phyloP scores from a whole-genome alignment of 1,140 invertebrate species.

The Drosophila sechellia region DNA sequence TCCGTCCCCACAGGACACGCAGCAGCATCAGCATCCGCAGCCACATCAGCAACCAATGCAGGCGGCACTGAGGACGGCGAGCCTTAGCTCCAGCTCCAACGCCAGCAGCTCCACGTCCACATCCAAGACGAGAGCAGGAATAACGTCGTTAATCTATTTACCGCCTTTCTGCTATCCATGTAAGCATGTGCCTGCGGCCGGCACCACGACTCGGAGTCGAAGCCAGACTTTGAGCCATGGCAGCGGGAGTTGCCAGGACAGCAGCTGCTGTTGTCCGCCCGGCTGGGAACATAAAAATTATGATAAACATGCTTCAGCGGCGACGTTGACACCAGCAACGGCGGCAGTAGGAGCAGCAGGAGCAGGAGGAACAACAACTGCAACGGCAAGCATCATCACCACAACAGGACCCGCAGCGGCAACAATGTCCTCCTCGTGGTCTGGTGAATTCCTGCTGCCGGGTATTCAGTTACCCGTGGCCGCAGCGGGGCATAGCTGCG shows the following conservation, averaged over 20 bases:
- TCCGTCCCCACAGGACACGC: slow-evolving; percentile 60
- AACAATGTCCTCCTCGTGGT: slow-evolving; percentile 33
- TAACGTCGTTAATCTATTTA: slow-evolving; percentile 84
- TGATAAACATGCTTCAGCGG: slow-evolving; percentile 76
- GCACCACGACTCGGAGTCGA: slow-evolving; percentile 16
- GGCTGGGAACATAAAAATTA: slow-evolving; percentile 75
- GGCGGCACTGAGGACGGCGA: slow-evolving; percentile 42
- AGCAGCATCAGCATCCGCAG: slow-evolving; percentile 35
- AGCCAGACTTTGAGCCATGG: slow-evolving; percentile 28
- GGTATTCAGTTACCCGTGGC: slow-evolving; percentile 61
- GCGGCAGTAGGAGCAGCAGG: slow-evolving; percentile 1
- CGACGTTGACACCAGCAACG: slow-evolving; percentile 51
- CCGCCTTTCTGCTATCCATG: slow-evolving; percentile 82
- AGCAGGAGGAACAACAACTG: neutral
- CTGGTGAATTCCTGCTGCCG: slow-evolving; percentile 65
- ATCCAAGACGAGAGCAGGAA: slow-evolving; percentile 74
- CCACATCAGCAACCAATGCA: slow-evolving; percentile 44
- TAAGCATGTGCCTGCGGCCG: slow-evolving; percentile 76
- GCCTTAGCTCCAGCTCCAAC: slow-evolving; percentile 15
- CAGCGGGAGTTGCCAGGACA: slow-evolving; percentile 24
- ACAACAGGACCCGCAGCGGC: slow-evolving; percentile 22
- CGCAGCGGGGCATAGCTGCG: slow-evolving; percentile 52
- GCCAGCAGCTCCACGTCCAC: slow-evolving; percentile 41
- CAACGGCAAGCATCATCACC: slow-evolving; percentile 1
- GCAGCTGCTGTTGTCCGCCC: slow-evolving; percentile 52